Evolutionary conservation across 2,797 vertebrate genomes (phyloP).

Genomic region (Artibeus jamaicensis): DNA sequence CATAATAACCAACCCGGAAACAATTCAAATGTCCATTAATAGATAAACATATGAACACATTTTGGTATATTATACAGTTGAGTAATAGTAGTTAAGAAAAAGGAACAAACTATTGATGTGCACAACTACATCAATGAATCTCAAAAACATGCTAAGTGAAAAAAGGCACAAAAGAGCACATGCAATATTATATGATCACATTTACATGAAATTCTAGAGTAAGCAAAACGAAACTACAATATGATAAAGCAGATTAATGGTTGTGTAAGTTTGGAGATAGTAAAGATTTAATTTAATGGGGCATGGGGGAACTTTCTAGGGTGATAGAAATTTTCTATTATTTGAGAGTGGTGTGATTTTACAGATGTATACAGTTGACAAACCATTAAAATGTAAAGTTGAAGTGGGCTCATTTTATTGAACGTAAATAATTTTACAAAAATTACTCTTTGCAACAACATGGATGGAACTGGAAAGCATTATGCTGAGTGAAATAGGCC

Average conservation of each 20-base stretch:
- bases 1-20: neutral
- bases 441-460: too few species aligned
- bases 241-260: neutral
- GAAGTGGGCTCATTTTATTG: neutral
- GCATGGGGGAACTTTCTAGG: neutral
- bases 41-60: neutral
- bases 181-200: neutral
- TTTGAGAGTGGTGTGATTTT: neutral
- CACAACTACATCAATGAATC: neutral
- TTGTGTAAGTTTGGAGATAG: neutral
- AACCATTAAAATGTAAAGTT: neutral
- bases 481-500: too few species aligned
- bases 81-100: neutral
- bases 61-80: neutral
- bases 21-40: neutral
- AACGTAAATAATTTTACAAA: constrained; percentile 21
- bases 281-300: neutral
- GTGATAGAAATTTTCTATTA: neutral
- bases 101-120: neutral
- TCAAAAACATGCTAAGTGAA: neutral
- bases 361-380: neutral
- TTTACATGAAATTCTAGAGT: neutral
- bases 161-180: neutral
- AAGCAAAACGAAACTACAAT: neutral
- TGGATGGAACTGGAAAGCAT: too few species aligned